phyloP scores from a whole-genome alignment of 2,113 vertebrate species.

The Misgurnus anguillicaudatus region DNA sequence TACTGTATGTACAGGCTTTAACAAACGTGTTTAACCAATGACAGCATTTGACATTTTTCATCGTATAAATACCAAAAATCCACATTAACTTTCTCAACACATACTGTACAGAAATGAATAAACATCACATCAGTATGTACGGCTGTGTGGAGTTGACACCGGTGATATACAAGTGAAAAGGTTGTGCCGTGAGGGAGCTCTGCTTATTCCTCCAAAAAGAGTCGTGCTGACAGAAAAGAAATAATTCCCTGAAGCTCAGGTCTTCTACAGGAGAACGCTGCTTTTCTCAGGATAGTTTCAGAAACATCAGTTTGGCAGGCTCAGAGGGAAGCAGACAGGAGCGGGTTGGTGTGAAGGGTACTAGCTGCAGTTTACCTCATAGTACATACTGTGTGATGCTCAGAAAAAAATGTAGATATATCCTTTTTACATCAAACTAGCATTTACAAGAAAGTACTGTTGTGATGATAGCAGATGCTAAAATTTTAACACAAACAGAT shows the following conservation, averaged over 20 bases:
- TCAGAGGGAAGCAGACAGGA: conserved; percentile 3
- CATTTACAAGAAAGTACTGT: not conserved
- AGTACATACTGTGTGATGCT: not conserved
- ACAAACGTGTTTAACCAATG: too few species aligned
- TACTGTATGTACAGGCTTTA: not conserved
- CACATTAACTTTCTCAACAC: not conserved
- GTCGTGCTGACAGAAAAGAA: conserved; percentile 22
- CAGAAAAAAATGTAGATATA: not conserved
- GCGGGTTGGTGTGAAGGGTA: conserved; percentile 4
- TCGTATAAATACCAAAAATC: not conserved
- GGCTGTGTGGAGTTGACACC: not conserved
- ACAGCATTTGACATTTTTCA: not conserved
- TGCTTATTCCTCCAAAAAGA: conserved; percentile 17
- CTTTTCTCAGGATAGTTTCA: conserved; percentile 16
- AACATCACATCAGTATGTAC: conserved; percentile 14
- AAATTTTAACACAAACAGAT: not conserved
- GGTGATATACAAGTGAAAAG: conserved; percentile 17
- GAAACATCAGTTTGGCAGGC: conserved; percentile 12
- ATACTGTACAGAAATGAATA: not conserved
- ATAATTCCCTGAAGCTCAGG: conserved; percentile 12
- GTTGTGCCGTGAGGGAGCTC: conserved; percentile 10
- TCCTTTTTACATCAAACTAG: not conserved
- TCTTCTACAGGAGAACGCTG: not conserved
- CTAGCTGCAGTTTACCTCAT: not conserved
- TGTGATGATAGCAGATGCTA: not conserved